Evolutionary conservation across 2,888 invertebrate species (phyloP).

Genomic region (Orchesella flavescens): DNA sequence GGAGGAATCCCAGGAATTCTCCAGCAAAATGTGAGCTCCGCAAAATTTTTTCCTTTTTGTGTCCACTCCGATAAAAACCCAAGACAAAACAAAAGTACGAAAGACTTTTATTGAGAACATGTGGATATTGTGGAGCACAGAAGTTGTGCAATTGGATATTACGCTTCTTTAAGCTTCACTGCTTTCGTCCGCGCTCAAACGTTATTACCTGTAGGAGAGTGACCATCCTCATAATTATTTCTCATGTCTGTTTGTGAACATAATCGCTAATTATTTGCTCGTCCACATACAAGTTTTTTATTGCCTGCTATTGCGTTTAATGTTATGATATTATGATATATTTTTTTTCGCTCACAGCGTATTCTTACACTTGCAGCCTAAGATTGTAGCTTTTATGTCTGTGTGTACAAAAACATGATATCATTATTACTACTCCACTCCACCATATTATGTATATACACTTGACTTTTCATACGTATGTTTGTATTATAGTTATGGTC

Average conservation of each 20-base stretch:
- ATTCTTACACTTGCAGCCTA: neutral
- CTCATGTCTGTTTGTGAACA: conserved; percentile 61
- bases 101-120: no score
- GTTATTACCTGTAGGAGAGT: no score
- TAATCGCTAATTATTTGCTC: conserved; percentile 61
- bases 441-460: neutral
- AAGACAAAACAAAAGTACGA: no score
- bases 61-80: no score
- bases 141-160: neutral
- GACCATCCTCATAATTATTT: conserved; percentile 48
- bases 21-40: neutral
- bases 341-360: neutral
- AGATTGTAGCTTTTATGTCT: neutral
- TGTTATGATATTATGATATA: neutral
- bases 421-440: neutral
- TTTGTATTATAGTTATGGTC: neutral
- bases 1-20: neutral
- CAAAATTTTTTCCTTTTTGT: no score
- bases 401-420: neutral
- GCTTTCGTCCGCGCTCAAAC: no score
- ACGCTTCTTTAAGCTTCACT: no score
- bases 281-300: conserved; percentile 32
- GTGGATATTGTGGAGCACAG: neutral
- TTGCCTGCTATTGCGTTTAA: neutral
- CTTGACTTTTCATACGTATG: neutral